Conservation (phyloP, 2,113 vertebrate genomes). For the Gallinago jamesoni region DNA sequence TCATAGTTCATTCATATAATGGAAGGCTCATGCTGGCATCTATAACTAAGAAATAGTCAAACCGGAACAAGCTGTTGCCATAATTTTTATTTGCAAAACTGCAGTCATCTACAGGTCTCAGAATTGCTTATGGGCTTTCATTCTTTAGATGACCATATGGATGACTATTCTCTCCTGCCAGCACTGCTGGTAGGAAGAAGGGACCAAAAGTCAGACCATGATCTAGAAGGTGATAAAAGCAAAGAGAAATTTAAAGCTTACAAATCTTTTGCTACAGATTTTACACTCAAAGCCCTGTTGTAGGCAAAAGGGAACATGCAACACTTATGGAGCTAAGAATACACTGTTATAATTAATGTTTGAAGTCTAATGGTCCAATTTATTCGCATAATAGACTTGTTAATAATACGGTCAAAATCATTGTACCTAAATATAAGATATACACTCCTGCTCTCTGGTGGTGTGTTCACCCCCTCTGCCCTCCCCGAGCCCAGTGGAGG, state of each 20-base stretch:
- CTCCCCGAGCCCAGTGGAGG: rapidly evolving
- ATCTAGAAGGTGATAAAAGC: background rate
- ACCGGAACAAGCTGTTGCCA: background rate
- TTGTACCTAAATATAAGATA: background rate
- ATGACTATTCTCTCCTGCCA: background rate
- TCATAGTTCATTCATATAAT: background rate
- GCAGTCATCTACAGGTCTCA: background rate
- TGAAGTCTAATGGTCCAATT: background rate
- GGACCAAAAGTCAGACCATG: background rate
- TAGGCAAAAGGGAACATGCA: background rate
- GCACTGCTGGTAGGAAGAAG: background rate
- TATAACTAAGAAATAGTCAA: background rate
- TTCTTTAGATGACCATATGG: background rate
- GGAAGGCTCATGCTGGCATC: background rate
- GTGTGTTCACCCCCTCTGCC: background rate
- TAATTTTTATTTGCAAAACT: background rate
- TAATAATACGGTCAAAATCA: background rate
- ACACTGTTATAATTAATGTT: background rate
- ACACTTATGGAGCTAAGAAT: background rate
- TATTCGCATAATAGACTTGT: background rate
- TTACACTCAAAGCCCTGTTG: background rate
- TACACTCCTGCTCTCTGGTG: background rate
- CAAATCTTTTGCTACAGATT: background rate
- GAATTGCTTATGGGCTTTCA: background rate
- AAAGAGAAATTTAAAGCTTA: background rate